Evolutionary conservation across 2,888 invertebrate species (phyloP).

Genomic region (Cheilosia vernalis): DNA sequence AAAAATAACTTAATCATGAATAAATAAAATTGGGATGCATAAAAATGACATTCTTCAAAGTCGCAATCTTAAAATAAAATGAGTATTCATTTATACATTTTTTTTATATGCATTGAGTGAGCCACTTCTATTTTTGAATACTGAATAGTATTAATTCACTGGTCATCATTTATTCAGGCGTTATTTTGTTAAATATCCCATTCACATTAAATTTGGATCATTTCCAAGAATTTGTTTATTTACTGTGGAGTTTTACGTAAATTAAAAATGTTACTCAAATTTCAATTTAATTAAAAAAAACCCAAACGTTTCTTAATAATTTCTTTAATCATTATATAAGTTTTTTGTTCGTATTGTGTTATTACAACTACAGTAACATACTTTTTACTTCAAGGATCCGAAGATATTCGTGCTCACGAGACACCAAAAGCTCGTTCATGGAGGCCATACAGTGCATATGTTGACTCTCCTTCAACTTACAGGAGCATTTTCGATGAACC

Average conservation of each 20-base stretch:
- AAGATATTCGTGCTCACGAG: slow-evolving; percentile 95
- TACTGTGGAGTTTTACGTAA: not conserved
- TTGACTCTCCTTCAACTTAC: slow-evolving; percentile 89
- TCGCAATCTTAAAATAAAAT: slow-evolving; percentile 30
- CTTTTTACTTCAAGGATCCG: slow-evolving; percentile 87
- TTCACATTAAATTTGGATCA: not conserved
- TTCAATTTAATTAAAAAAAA: not conserved
- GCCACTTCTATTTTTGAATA: slow-evolving; percentile 40
- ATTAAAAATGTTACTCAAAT: slow-evolving; percentile 3
- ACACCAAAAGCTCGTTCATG: slow-evolving; percentile 88
- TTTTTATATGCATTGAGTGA: not conserved
- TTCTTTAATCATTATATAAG: not conserved
- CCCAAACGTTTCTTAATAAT: not conserved
- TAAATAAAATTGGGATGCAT: not conserved
- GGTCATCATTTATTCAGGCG: not conserved
- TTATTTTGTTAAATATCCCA: not conserved
- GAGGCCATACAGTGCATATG: slow-evolving; percentile 87
- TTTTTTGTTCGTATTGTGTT: slow-evolving; percentile 4
- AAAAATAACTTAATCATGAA: not conserved
- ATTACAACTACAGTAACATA: not conserved
- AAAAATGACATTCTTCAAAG: slow-evolving; percentile 14
- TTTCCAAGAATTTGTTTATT: not conserved
- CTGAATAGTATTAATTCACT: slow-evolving; percentile 15
- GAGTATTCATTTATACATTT: not conserved
- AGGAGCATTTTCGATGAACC: slow-evolving; percentile 96